Percentiles rank a stretch among this genome's conserved stretches.
These are phyloP conservation scores for Rhagonycha fulva DNA, from an alignment of 2,888 invertebrate species.

Conservation along the genomic window DNA sequence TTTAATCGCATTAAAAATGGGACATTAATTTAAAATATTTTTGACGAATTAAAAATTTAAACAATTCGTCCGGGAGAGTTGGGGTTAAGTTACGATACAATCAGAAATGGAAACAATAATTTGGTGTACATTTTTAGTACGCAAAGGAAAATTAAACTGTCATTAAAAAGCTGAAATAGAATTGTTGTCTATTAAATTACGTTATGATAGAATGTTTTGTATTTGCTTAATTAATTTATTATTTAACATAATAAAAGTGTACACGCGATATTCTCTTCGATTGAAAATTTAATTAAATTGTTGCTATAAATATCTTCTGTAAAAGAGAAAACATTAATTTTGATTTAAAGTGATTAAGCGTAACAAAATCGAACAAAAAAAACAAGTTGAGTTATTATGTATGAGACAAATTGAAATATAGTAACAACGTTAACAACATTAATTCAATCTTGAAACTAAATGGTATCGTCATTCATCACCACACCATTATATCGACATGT, in stretches of 20 bases:
- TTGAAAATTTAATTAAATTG: background rate
- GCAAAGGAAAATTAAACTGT: background rate
- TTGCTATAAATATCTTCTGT: background rate
- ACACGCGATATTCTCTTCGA: background rate
- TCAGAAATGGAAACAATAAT: too few species aligned
- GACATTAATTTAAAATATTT: background rate
- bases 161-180: background rate
- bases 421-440: background rate
- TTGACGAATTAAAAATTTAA: background rate
- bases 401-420: background rate
- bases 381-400: background rate
- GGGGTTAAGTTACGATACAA: background rate
- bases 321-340: background rate
- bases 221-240: background rate
- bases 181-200: background rate
- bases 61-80: background rate
- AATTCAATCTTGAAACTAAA: background rate
- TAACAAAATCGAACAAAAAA: background rate
- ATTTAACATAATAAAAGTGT: background rate
- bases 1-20: conserved; percentile 10
- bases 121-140: too few species aligned
- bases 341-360: background rate
- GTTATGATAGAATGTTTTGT: background rate
- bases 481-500: background rate
- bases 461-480: background rate